Percentiles rank a stretch among this genome's conserved stretches.
Conservation (phyloP, 2,797 vertebrate genomes). For the Circus cinereus region DNA sequence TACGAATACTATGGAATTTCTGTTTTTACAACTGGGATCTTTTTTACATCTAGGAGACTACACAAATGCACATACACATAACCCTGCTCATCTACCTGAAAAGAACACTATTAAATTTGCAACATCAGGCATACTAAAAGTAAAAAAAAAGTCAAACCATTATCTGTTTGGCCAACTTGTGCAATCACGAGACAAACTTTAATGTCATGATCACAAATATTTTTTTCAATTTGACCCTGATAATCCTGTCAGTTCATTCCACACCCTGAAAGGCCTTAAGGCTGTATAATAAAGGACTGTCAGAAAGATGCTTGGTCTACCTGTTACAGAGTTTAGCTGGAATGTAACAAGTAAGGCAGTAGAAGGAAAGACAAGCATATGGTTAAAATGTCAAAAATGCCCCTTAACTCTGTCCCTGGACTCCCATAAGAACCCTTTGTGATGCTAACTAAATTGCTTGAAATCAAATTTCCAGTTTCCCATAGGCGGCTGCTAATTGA, state of each 20-base stretch:
- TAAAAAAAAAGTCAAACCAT: background rate
- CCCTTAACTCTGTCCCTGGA: background rate
- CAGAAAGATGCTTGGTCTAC: background rate
- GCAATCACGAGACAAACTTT: background rate
- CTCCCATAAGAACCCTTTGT: background rate
- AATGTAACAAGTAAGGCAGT: background rate
- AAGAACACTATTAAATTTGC: background rate
- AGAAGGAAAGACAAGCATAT: background rate
- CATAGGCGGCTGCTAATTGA: background rate
- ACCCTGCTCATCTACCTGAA: background rate
- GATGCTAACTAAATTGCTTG: background rate
- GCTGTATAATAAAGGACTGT: background rate
- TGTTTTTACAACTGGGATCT: background rate
- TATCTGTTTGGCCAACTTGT: background rate
- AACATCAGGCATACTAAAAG: background rate
- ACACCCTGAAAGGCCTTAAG: background rate
- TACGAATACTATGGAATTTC: background rate
- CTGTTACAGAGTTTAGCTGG: background rate
- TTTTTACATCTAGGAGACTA: background rate
- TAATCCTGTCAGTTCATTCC: background rate
- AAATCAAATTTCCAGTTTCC: background rate
- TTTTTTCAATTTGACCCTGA: background rate
- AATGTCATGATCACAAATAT: background rate
- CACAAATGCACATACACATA: background rate
- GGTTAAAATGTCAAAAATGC: background rate